Evolutionary conservation across 2,888 invertebrate species (phyloP).

Genomic region (Gortyna flavago): DNA sequence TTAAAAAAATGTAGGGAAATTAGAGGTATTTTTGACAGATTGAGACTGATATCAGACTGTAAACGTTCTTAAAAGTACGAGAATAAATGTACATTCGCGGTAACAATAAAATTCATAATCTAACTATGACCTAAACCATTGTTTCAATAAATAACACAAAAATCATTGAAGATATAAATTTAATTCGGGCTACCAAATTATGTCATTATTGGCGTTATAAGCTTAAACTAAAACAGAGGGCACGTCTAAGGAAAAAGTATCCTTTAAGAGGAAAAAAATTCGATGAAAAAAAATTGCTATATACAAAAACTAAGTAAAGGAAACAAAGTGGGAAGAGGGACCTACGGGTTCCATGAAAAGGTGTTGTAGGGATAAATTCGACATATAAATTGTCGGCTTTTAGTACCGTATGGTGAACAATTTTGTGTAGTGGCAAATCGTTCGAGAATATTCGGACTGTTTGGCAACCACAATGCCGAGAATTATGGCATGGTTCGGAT

Average conservation of each 20-base stretch:
- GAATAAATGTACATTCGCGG: not conserved
- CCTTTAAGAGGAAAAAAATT: not conserved
- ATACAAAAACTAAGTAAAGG: not conserved
- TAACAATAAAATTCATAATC: not conserved
- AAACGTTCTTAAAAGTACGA: too few relatives aligned
- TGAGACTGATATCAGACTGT: too few relatives aligned
- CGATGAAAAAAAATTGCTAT: not conserved
- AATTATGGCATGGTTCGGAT: slow-evolving; percentile 4
- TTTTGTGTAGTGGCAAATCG: slow-evolving; percentile 29
- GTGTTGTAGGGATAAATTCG: not conserved
- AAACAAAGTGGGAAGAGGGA: not conserved
- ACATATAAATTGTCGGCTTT: slow-evolving; percentile 15
- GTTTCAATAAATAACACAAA: not conserved
- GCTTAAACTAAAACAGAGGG: not conserved
- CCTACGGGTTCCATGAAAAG: not conserved
- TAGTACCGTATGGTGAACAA: slow-evolving; percentile 11
- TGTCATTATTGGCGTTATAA: not conserved
- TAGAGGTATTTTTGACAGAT: too few relatives aligned
- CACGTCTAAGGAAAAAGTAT: not conserved
- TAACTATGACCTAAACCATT: not conserved
- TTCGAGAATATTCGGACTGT: slow-evolving; percentile 31
- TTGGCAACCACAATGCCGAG: slow-evolving; percentile 29
- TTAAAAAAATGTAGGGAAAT: too few relatives aligned
- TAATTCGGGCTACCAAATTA: not conserved
- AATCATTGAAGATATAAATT: not conserved